These are phyloP conservation scores for Gulo gulo DNA, from an alignment of 2,113 vertebrate species.

Conservation along the genomic window DNA sequence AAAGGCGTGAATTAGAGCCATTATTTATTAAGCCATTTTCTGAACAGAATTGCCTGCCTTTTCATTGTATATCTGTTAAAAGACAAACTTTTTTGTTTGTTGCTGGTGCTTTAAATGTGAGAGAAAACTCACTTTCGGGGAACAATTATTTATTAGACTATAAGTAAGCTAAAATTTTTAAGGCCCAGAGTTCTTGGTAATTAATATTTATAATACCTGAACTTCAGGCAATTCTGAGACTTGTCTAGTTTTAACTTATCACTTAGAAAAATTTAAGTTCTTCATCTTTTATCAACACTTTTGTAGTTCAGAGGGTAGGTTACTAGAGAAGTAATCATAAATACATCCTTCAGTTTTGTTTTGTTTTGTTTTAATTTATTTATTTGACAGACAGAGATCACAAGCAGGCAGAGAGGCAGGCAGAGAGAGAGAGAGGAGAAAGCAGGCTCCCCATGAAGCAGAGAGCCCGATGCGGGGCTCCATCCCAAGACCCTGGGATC, in stretches of 20 bases:
- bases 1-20: background rate
- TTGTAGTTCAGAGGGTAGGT: background rate
- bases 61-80: background rate
- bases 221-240: background rate
- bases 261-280: background rate
- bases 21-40: background rate
- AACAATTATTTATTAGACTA: background rate
- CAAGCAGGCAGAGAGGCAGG: no score
- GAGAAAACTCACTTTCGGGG: background rate
- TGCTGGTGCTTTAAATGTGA: background rate
- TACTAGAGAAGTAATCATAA: conserved; percentile 29
- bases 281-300: conserved; percentile 30
- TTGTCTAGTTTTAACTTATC: background rate
- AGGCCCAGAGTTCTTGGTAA: background rate
- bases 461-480: no score
- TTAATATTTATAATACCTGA: background rate
- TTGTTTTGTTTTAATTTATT: no score
- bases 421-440: no score
- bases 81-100: conserved; percentile 30
- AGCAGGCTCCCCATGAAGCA: no score
- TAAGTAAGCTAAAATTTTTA: conserved; percentile 5
- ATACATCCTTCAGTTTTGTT: background rate
- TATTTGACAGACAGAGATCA: no score
- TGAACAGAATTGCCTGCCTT: background rate
- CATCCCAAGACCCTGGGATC: no score